Conservation (phyloP, 2,797 vertebrate species). For the Onychomys leucogaster region DNA sequence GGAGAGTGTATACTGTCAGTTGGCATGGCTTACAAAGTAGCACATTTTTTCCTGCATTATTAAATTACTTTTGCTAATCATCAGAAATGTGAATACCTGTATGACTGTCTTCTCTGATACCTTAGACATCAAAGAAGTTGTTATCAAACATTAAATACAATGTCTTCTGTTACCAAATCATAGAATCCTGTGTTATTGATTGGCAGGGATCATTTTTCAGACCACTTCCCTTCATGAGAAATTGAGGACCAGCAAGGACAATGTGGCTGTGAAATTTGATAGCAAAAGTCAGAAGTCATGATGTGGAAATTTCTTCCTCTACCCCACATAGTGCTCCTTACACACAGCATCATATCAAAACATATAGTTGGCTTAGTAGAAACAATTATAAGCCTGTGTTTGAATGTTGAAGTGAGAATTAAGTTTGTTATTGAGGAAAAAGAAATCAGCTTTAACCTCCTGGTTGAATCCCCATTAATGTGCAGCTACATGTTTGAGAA, state of each 20-base stretch:
- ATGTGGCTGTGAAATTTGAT: neutral
- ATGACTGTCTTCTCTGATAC: neutral
- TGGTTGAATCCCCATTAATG: neutral
- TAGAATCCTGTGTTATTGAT: neutral
- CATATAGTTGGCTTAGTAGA: neutral
- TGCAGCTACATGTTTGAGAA: neutral
- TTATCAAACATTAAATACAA: neutral
- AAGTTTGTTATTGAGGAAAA: neutral
- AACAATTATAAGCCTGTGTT: neutral
- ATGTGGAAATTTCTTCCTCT: neutral
- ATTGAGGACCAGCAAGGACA: neutral
- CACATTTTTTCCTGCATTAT: slow-evolving; percentile 1
- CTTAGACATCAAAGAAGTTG: neutral
- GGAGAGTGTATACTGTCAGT: neutral
- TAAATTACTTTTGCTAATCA: slow-evolving; percentile 52
- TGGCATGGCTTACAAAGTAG: neutral
- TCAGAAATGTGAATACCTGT: neutral
- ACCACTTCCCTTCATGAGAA: neutral
- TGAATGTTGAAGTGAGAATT: slow-evolving; percentile 18
- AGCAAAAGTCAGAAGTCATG: neutral
- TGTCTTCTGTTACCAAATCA: neutral
- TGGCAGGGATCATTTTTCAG: slow-evolving; percentile 30
- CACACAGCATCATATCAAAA: neutral
- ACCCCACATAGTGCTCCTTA: neutral
- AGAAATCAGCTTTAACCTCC: neutral